These are phyloP conservation scores for Dryococelus australis DNA, from an alignment of 2,888 invertebrate genomes.

Conservation along the genomic window DNA sequence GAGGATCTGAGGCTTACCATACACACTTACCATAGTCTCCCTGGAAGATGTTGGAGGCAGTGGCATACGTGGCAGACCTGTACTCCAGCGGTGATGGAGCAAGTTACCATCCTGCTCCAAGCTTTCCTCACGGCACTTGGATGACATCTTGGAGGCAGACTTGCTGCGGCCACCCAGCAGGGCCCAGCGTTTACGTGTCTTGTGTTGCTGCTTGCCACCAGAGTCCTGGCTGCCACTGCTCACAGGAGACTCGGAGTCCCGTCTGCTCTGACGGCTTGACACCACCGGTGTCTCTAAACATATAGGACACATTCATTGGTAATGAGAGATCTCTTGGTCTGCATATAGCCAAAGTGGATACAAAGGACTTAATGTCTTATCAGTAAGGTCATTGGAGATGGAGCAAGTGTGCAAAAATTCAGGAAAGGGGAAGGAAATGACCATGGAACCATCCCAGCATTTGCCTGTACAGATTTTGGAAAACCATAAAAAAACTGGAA, in stretches of 20 bases:
- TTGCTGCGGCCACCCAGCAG: slow-evolving; percentile 66
- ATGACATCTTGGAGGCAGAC: slow-evolving; percentile 58
- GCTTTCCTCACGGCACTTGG: slow-evolving; percentile 71
- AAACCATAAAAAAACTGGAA: no score
- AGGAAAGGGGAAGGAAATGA: no score
- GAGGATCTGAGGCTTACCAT: no score
- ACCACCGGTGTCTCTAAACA: neutral
- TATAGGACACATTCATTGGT: neutral
- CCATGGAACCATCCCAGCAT: no score
- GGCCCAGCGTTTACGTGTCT: slow-evolving; percentile 72
- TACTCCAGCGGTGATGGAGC: slow-evolving; percentile 72
- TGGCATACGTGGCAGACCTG: slow-evolving; percentile 73
- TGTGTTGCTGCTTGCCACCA: slow-evolving; percentile 59
- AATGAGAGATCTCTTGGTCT: neutral
- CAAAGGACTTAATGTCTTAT: no score
- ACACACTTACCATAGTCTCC: slow-evolving; percentile 72
- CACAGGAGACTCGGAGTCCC: neutral
- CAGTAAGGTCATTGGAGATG: no score
- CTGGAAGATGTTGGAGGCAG: slow-evolving; percentile 79
- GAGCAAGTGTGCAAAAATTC: no score
- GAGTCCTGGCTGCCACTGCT: slow-evolving; percentile 25
- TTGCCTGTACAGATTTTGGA: no score
- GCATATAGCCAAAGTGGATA: no score
- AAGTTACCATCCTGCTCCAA: slow-evolving; percentile 30
- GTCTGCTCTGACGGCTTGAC: neutral